Conservation (phyloP, 1,140 invertebrate species). For the Drosophila carrolli region DNA sequence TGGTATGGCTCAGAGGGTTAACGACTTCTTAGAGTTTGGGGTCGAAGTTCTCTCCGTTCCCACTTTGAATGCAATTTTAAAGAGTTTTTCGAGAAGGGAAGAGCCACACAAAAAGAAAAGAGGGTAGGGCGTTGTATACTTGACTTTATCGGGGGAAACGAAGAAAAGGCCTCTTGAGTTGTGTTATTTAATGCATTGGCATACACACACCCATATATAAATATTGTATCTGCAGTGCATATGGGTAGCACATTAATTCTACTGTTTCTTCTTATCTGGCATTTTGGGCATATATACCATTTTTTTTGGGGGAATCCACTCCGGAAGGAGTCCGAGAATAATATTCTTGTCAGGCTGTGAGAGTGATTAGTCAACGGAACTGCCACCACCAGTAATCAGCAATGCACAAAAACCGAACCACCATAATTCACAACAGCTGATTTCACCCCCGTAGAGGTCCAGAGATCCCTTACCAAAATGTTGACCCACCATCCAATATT, state of each 20-base stretch:
- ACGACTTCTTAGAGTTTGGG: slow-evolving; percentile 20
- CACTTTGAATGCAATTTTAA: slow-evolving; percentile 32
- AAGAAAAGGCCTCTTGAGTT: slow-evolving; percentile 26
- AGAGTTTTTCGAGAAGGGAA: slow-evolving; percentile 18
- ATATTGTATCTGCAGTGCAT: slow-evolving; percentile 3
- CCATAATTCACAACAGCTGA: slow-evolving; percentile 36
- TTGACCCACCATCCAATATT: slow-evolving; percentile 25
- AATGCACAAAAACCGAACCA: slow-evolving; percentile 8
- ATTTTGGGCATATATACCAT: slow-evolving; percentile 7
- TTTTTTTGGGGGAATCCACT: background rate
- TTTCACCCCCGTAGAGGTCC: slow-evolving; percentile 8
- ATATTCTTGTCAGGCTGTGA: background rate
- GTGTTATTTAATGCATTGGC: slow-evolving; percentile 21
- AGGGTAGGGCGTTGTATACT: slow-evolving; percentile 17
- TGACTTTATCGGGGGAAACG: slow-evolving; percentile 27
- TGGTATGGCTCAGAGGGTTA: slow-evolving; percentile 20
- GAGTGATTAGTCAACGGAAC: slow-evolving; percentile 18
- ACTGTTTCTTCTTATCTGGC: slow-evolving; percentile 16
- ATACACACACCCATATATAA: slow-evolving; percentile 16
- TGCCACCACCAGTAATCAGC: slow-evolving; percentile 18
- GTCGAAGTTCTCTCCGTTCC: slow-evolving; percentile 10
- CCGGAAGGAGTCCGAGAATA: slow-evolving; percentile 3
- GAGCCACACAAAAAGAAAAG: background rate
- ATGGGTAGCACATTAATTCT: slow-evolving; percentile 28
- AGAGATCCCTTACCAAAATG: slow-evolving; percentile 21